Evolutionary conservation across 1,140 invertebrate species (phyloP).

Genomic region (Andrena cerasifolii): DNA sequence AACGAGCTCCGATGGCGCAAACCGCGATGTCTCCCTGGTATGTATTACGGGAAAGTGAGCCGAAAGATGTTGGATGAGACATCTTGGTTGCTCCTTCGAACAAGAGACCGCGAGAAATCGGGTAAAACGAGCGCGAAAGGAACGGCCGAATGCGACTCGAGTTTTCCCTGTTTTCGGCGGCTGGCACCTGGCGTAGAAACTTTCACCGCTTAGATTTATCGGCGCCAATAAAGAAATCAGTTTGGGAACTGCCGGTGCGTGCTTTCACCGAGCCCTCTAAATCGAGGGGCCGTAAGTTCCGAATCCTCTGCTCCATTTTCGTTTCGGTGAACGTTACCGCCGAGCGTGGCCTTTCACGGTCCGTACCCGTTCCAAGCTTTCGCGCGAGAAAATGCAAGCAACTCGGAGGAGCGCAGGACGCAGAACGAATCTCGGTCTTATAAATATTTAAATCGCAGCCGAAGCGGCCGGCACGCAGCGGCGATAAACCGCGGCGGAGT

Average conservation of each 20-base stretch:
- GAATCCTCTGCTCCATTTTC: background rate
- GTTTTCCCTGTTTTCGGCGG: no score
- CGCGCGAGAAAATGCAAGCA: background rate
- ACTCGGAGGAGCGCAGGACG: background rate
- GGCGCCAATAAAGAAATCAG: background rate
- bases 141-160: background rate
- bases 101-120: conserved; percentile 1
- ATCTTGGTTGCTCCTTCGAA: no score
- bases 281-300: background rate
- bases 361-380: background rate
- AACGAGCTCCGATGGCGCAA: no score
- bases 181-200: background rate
- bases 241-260: background rate
- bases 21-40: no score
- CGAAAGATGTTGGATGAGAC: no score
- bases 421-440: conserved; percentile 4
- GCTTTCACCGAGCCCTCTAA: background rate
- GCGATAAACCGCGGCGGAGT: background rate
- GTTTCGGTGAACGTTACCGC: no score
- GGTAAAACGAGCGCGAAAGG: background rate
- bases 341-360: no score
- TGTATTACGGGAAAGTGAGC: no score
- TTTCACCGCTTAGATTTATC: conserved; percentile 8
- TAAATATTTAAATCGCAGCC: conserved; percentile 38
- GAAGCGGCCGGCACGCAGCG: background rate